Conservation (phyloP, 1,140 invertebrate genomes). For the Drosophila nigrodunni region DNA sequence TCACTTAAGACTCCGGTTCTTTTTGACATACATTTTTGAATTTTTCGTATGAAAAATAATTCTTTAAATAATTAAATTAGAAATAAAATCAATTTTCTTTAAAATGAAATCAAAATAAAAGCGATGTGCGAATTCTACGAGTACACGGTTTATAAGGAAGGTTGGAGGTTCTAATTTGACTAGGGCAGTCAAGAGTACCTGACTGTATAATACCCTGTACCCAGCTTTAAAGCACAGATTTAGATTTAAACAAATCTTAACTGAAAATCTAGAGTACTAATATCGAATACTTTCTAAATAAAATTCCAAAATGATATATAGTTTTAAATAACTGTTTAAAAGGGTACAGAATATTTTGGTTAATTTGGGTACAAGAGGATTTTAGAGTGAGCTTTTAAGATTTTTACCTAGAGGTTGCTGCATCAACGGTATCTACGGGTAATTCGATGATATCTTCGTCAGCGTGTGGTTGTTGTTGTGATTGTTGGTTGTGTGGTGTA, state of each 20-base stretch:
- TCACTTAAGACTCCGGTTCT: neutral
- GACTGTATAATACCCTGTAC: constrained; percentile 8
- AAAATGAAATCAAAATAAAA: constrained; percentile 6
- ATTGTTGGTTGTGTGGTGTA: constrained; percentile 59
- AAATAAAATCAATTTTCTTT: constrained; percentile 3
- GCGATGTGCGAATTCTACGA: neutral
- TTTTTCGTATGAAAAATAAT: neutral
- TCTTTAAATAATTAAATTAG: neutral
- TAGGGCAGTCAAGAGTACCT: neutral
- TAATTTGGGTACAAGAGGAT: neutral
- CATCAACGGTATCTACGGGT: constrained; percentile 81
- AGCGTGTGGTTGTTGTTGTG: constrained; percentile 60
- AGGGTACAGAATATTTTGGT: constrained; percentile 11
- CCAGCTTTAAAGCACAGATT: neutral
- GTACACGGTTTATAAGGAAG: neutral
- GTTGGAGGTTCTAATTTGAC: neutral
- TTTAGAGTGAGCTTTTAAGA: neutral
- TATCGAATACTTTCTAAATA: no score
- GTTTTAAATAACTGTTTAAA: no score
- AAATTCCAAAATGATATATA: no score
- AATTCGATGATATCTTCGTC: constrained; percentile 73
- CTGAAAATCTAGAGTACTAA: no score
- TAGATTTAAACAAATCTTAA: neutral
- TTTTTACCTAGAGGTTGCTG: constrained; percentile 73
- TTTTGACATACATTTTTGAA: constrained; percentile 4